Evolutionary conservation across 2,888 invertebrate genomes (phyloP), one percentile per base, ranked within the genome.

Genomic region (Orthonevra nobilis): DNA sequence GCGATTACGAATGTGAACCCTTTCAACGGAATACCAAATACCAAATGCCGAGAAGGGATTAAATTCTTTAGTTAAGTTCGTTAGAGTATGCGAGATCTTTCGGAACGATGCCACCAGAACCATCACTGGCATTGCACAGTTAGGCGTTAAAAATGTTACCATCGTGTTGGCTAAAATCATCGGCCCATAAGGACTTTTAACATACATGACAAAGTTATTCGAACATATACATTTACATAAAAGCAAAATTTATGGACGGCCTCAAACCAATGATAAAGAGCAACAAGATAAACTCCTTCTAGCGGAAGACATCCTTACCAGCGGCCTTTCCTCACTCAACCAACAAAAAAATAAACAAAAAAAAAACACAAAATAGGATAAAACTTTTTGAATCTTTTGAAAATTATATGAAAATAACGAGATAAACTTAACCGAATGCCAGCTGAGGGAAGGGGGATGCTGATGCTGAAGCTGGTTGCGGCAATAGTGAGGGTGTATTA

Each of bases 361-460:
- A 32, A 36, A 44, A 2, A 23, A 38, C 7, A 23, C 10, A 50
- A n/a, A 38, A 34, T 23, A 23, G 23, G 5, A 42, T 36, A 17
- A 70, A 63, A 66, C 10, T 66, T 79, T 73, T 56, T 14, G 54
- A 79, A 79, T 79, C 79, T 73, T 79, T 79, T 56, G 79, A 79
- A 79, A 79, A 73, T 79, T 79, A 66, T 79, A 73, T 68, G 73
- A 68, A 79, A 79, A 79, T 79, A 79, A 73, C 66, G 72, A 79
- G 73, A 79, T 79, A 73, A 73, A 79, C 73, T 79, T n/a, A 64
- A 68, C 46, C 30, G 34, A n/a, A n/a, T n/a, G n/a, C 46, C 60
- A 48, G 28, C 42, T 66, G 54, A 38, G 54, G 69, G 15, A 23
- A 3, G 48, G 30, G 19, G 36, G 10, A 42, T n/a, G 44, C n/a